Conservation (phyloP, 2,113 vertebrate genomes). For the Mustela lutreola region DNA sequence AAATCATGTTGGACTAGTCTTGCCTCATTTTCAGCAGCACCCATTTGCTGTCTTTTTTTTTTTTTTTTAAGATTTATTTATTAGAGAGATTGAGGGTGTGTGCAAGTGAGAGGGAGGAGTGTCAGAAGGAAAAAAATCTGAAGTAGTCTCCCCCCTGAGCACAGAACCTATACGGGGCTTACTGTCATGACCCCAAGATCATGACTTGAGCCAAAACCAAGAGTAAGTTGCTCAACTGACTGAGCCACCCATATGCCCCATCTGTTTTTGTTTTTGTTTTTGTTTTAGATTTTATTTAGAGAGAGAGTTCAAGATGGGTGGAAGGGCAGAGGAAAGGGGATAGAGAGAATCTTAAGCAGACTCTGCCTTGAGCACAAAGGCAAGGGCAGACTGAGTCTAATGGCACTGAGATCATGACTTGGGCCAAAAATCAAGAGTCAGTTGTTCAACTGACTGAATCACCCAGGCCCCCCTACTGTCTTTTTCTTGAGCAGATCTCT, state of each 20-base stretch:
- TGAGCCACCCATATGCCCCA: not conserved
- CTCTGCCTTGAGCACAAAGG: not conserved
- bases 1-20: conserved; percentile 38
- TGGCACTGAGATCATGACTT: not conserved
- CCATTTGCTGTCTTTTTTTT: not conserved
- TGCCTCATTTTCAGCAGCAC: conserved; percentile 64
- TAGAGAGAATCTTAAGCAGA: not conserved
- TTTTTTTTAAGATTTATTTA: not conserved
- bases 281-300: not conserved
- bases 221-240: not conserved
- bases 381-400: not conserved
- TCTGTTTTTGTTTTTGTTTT: not conserved
- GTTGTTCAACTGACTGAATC: not conserved
- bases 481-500: not conserved
- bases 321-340: not conserved
- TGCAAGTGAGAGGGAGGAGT: not conserved
- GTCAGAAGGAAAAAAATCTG: not conserved
- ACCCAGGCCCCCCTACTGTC: not conserved
- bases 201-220: not conserved
- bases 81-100: not conserved
- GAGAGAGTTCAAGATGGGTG: not conserved
- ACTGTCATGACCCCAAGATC: not conserved
- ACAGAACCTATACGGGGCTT: not conserved
- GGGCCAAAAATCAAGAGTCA: not conserved
- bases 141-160: not conserved